Base-by-base conservation (phyloP, 1,140 invertebrate species). In the Euglossa dilemma region DNA sequence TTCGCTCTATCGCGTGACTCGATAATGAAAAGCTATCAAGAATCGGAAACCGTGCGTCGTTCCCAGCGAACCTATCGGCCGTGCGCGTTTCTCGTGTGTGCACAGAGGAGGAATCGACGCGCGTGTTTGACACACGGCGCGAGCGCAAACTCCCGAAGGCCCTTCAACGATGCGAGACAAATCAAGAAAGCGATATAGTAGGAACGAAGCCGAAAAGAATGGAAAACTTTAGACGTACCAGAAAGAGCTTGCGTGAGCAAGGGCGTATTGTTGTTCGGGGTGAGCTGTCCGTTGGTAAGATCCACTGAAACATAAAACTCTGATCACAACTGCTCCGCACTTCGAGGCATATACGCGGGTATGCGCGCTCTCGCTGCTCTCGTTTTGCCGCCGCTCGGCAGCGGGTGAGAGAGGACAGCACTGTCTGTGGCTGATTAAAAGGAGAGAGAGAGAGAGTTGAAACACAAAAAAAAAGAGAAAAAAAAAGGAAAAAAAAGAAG, bases 181-280 rank as follows among this genome's bases (percentile, higher is more conserved):
- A 67, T 76, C 18, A 83, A 84, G 66, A 69, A 84, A 90, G 81
- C 76, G 76, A 28, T 77, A 80, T 45, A 36, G 14, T 59, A 87
- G 47, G n/a, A 85, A 76, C 69, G 67, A 80, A 87, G 74, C 70
- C 70, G 59, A 80, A 74, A 56, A 88, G 71, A 80, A 80, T 23
- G 64, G 76, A 75, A 83, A 86, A 54, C 45, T 88, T 61, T 54
- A 69, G 90, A 94, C 94, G 96, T 97, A 98, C 97, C 98, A 97
- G 97, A 98, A 94, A 98, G 96, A 91, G 98, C 97, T 95, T 98
- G 97, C 94, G 98, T 98, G 95, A 98, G 97, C 94, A 98, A 96
- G 93, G 98, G 97, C 93, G 97, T 98, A 95, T 98, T 98, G 97
- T 98, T 98, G 96, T 98, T 98, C 92, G 97, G 97, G 93, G 97